phyloP scores from a whole-genome alignment of 2,888 invertebrate genomes.

The Tipula lateralis region DNA sequence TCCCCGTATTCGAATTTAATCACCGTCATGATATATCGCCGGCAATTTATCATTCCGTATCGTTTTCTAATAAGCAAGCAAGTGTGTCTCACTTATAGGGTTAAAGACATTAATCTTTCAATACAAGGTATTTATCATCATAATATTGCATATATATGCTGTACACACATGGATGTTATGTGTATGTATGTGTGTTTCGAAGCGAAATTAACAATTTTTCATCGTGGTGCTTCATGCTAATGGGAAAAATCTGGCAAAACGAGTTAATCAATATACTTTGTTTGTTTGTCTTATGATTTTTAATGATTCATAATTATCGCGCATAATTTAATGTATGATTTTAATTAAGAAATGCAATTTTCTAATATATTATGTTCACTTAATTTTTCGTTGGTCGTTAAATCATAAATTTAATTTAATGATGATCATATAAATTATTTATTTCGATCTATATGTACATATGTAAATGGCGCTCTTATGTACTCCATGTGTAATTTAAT shows the following conservation, averaged over 20 bases:
- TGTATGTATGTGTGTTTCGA: background rate
- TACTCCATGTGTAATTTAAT: background rate
- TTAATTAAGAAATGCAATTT: background rate
- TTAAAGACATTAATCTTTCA: background rate
- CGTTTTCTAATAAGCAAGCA: conserved; percentile 5
- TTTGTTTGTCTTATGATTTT: conserved; percentile 15
- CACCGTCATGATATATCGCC: background rate
- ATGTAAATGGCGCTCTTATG: no score
- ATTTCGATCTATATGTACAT: background rate
- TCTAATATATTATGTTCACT: background rate
- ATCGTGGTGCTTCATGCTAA: background rate
- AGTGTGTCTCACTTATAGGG: background rate
- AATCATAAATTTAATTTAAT: background rate
- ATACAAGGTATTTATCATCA: conserved; percentile 3
- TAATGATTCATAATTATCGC: background rate
- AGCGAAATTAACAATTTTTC: background rate
- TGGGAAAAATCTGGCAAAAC: background rate
- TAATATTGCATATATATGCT: background rate
- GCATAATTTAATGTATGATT: background rate
- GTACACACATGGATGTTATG: background rate
- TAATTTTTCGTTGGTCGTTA: background rate
- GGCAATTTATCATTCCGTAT: background rate
- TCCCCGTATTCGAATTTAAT: background rate
- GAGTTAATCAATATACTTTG: background rate
- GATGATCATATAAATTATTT: background rate